phyloP scores from a whole-genome alignment of 1,140 invertebrate genomes.

The Phymastichus coffea region DNA sequence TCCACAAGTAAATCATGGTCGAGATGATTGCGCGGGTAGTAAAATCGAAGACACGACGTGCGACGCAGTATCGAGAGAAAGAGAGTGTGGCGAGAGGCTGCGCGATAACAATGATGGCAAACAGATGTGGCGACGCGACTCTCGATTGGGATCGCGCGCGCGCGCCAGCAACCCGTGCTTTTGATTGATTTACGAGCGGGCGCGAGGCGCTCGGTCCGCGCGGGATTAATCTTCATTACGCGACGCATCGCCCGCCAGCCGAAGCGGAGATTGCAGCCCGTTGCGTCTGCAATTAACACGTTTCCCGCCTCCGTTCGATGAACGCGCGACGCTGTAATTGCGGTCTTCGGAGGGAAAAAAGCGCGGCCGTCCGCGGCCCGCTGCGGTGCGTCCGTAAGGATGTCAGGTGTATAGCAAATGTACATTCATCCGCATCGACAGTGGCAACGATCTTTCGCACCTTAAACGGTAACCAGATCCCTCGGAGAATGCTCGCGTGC shows the following conservation, averaged over 20 bases:
- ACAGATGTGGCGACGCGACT: constrained; percentile 34
- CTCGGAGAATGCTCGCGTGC: not conserved
- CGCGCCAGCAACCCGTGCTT: no score
- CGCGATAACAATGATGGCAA: not conserved
- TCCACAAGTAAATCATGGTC: no score
- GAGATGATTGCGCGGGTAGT: no score
- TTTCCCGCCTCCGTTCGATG: no score
- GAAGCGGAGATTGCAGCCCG: not conserved
- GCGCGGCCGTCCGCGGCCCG: no score
- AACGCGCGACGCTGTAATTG: no score
- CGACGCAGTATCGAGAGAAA: not conserved
- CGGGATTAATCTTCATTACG: constrained; percentile 53
- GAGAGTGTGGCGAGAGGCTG: not conserved
- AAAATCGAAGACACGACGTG: no score
- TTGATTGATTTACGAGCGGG: constrained; percentile 50
- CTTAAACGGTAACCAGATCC: constrained; percentile 18
- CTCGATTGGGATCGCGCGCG: constrained; percentile 49
- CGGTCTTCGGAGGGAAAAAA: no score
- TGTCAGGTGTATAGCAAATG: constrained; percentile 4
- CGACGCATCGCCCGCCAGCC: constrained; percentile 37
- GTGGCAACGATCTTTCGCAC: constrained; percentile 9
- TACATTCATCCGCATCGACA: constrained; percentile 20
- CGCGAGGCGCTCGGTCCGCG: constrained; percentile 30
- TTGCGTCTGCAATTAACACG: no score
- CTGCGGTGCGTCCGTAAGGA: constrained; percentile 16